Percentiles rank a stretch among this genome's conserved stretches.
Evolutionary conservation across 1,140 invertebrate genomes (phyloP).

Genomic region (Periplaneta americana): DNA sequence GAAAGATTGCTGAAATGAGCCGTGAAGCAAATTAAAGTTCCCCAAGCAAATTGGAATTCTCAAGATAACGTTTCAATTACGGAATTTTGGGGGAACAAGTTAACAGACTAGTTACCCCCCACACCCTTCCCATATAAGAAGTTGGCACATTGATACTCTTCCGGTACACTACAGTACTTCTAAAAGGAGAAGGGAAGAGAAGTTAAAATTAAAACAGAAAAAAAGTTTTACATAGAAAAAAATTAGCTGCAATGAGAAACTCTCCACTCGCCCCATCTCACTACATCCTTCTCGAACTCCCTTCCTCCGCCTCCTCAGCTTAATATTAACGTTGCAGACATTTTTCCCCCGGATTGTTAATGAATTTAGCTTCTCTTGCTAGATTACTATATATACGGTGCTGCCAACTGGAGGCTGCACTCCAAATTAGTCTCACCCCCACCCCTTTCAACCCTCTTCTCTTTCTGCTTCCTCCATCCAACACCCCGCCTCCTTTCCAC

Average conservation of each 20-base stretch:
- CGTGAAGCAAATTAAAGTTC: neutral
- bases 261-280: neutral
- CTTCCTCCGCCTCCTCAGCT: neutral
- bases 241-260: neutral
- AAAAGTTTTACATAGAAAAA: neutral
- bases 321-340: conserved; percentile 14
- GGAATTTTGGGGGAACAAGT: neutral
- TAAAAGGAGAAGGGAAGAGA: neutral
- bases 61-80: neutral
- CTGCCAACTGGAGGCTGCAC: conserved; percentile 1
- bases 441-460: neutral
- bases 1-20: neutral
- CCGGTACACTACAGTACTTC: no score
- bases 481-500: neutral
- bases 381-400: conserved; percentile 13
- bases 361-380: conserved; percentile 15
- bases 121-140: neutral
- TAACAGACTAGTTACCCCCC: no score
- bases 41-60: neutral
- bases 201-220: neutral
- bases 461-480: conserved; percentile 11
- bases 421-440: conserved; percentile 11
- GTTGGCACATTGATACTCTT: neutral
- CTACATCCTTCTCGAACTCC: neutral
- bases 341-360: conserved; percentile 13